A percentile compares a stretch with the other conserved stretches of the same genome.
phyloP scores from a whole-genome alignment of 2,888 invertebrate genomes.

The Tachina grossa region DNA sequence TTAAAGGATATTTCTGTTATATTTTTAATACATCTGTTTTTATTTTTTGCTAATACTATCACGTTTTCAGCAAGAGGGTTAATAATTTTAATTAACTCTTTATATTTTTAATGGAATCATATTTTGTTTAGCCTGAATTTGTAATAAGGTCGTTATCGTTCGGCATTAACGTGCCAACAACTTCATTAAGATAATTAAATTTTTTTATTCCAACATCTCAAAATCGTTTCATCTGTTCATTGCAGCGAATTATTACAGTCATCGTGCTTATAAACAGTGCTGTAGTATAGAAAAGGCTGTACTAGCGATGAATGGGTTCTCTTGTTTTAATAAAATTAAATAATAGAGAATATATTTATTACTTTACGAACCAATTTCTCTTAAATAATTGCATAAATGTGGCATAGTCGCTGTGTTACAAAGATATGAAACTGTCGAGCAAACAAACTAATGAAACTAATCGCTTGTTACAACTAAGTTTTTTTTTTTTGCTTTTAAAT shows the following conservation, averaged over 20 bases:
- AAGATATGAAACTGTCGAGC: too few relatives aligned
- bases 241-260: conserved; percentile 22
- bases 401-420: too few relatives aligned
- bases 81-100: conserved; percentile 70
- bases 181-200: conserved; percentile 70
- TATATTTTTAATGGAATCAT: conserved; percentile 70
- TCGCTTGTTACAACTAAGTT: too few relatives aligned
- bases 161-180: conserved; percentile 69
- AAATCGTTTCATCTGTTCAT: conserved; percentile 14
- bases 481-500: too few relatives aligned
- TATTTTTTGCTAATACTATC: not conserved
- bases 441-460: too few relatives aligned
- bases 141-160: conserved; percentile 60
- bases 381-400: too few relatives aligned
- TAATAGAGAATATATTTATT: too few relatives aligned
- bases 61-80: conserved; percentile 18
- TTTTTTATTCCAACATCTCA: conserved; percentile 39
- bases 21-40: not conserved
- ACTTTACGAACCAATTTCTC: too few relatives aligned
- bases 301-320: not conserved
- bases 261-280: conserved; percentile 16
- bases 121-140: conserved; percentile 67
- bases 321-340: too few relatives aligned
- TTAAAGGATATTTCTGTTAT: not conserved
- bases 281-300: not conserved